A percentile compares a stretch with the other conserved stretches of the same genome.
These are phyloP conservation scores for Seladonia tumulorum DNA, from an alignment of 2,888 invertebrate species.

Conservation along the genomic window DNA sequence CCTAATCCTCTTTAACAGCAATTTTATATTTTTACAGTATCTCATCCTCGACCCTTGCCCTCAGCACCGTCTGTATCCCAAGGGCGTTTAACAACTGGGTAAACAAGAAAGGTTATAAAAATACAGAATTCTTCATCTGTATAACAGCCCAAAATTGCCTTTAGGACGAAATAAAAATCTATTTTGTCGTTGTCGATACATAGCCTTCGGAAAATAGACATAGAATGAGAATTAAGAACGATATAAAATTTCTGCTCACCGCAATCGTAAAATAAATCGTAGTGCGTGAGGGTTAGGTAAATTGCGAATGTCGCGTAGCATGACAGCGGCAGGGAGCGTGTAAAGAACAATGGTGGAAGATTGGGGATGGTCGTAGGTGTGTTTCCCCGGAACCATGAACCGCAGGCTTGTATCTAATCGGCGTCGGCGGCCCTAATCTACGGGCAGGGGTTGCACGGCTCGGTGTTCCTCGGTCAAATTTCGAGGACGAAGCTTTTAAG, in stretches of 20 bases:
- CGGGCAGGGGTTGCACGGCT: not conserved
- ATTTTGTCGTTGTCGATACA: too few relatives aligned
- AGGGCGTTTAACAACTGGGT: too few relatives aligned
- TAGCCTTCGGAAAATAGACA: too few relatives aligned
- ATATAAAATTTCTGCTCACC: too few relatives aligned
- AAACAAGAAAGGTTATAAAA: too few relatives aligned
- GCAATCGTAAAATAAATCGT: not conserved
- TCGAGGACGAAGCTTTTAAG: slow-evolving; percentile 1
- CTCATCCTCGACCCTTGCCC: too few relatives aligned
- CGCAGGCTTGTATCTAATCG: not conserved
- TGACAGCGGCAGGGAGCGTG: not conserved
- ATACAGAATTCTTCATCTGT: too few relatives aligned
- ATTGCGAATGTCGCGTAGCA: not conserved
- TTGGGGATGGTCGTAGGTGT: not conserved
- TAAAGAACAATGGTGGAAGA: not conserved
- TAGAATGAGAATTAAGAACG: too few relatives aligned
- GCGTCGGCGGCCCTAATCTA: not conserved
- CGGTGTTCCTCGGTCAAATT: not conserved
- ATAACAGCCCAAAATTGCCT: too few relatives aligned
- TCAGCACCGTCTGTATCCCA: too few relatives aligned
- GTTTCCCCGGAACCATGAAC: not conserved
- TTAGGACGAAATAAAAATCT: too few relatives aligned
- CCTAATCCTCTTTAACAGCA: too few relatives aligned
- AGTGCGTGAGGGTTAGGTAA: not conserved
- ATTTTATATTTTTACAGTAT: not conserved